phyloP scores from a whole-genome alignment of 2,888 invertebrate genomes.

The Brenthis daphne region DNA sequence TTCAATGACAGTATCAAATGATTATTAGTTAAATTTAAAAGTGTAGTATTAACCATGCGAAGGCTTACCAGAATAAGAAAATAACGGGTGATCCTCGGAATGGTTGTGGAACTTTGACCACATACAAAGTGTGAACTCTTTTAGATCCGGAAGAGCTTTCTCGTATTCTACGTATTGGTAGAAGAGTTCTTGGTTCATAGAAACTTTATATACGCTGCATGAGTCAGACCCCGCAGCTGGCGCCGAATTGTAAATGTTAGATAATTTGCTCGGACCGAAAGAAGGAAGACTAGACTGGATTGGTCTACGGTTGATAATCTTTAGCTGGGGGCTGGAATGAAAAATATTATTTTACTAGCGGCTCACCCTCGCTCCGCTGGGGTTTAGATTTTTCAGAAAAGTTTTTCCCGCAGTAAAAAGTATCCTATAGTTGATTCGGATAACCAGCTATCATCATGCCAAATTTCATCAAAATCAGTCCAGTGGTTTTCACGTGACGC shows the following conservation, averaged over 20 bases:
- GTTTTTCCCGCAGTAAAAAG: too few species aligned
- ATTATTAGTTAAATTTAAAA: neutral
- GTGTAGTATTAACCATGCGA: neutral
- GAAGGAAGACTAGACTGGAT: conserved; percentile 38
- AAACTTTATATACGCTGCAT: conserved; percentile 87
- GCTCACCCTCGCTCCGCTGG: too few species aligned
- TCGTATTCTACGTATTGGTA: conserved; percentile 90
- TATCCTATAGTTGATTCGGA: too few species aligned
- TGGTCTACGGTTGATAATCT: conserved; percentile 67
- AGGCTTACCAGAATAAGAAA: conserved; percentile 89
- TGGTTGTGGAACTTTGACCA: conserved; percentile 93
- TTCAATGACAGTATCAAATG: neutral
- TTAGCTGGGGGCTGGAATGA: conserved; percentile 56
- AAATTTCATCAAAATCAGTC: too few species aligned
- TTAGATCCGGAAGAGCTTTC: conserved; percentile 86
- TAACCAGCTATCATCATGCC: too few species aligned
- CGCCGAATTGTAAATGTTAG: conserved; percentile 44
- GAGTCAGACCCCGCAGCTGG: conserved; percentile 68
- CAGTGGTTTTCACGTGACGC: too few species aligned
- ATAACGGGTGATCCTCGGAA: conserved; percentile 90
- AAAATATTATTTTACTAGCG: neutral
- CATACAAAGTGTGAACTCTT: conserved; percentile 91
- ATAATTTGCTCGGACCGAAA: conserved; percentile 54
- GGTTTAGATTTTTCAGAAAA: too few species aligned
- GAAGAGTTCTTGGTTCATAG: conserved; percentile 85